phyloP scores from a whole-genome alignment of 2,888 invertebrate species.

The Synanthedon vespiformis region DNA sequence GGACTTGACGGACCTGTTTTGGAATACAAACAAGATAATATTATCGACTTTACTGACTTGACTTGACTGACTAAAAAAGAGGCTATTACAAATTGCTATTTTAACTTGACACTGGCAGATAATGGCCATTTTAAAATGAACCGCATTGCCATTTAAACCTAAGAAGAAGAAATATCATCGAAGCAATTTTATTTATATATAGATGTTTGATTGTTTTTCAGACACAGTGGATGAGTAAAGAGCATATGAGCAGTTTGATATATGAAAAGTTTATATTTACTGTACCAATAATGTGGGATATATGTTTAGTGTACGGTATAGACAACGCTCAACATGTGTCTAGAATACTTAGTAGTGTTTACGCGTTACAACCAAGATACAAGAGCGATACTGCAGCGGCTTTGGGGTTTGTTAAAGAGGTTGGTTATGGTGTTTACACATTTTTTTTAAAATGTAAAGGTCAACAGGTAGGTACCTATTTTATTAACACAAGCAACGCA shows the following conservation, averaged over 20 bases:
- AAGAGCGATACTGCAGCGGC: constrained; percentile 69
- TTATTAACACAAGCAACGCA: too few relatives aligned
- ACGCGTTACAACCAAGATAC: constrained; percentile 76
- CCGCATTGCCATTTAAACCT: too few relatives aligned
- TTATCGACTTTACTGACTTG: too few relatives aligned
- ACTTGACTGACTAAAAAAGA: too few relatives aligned
- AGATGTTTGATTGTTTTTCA: constrained; percentile 34
- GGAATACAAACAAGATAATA: too few relatives aligned
- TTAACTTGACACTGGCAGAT: too few relatives aligned
- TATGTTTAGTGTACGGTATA: constrained; percentile 79
- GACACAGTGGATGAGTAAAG: constrained; percentile 74
- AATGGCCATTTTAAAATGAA: too few relatives aligned
- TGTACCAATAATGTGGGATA: constrained; percentile 84
- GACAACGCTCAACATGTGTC: constrained; percentile 73
- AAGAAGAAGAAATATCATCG: too few relatives aligned
- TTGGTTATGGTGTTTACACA: constrained; percentile 11
- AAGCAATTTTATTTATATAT: not conserved
- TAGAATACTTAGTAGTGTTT: constrained; percentile 75
- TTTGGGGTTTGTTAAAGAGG: constrained; percentile 65
- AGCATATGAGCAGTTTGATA: constrained; percentile 76
- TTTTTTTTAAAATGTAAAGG: not conserved
- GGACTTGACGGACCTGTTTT: too few relatives aligned
- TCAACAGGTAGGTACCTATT: too few relatives aligned
- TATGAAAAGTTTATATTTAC: constrained; percentile 86
- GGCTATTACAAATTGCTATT: too few relatives aligned